Conservation (phyloP, 2,888 invertebrate genomes). For the Melitaea athalia region DNA sequence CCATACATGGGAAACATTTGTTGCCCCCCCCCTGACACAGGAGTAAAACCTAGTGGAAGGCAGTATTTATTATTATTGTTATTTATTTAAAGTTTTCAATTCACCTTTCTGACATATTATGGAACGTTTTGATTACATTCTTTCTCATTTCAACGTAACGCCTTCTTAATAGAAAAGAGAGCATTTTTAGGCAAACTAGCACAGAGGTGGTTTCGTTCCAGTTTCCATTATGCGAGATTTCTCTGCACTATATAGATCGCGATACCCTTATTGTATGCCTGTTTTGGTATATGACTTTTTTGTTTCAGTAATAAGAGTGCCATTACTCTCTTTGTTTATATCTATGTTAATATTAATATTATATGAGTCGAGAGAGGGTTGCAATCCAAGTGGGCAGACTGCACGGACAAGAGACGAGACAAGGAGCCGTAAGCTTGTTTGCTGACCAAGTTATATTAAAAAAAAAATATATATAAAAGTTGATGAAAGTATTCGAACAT, state of each 20-base stretch:
- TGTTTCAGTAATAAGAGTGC: background rate
- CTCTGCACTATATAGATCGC: conserved; percentile 31
- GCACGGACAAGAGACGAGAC: too few species aligned
- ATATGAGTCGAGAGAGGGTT: too few species aligned
- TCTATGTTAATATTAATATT: background rate
- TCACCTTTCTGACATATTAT: background rate
- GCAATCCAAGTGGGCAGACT: too few species aligned
- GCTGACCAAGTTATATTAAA: too few species aligned
- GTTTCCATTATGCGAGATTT: conserved; percentile 32
- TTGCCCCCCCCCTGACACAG: too few species aligned
- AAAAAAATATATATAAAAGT: too few species aligned
- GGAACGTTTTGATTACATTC: background rate
- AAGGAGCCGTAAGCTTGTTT: too few species aligned
- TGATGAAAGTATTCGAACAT: too few species aligned
- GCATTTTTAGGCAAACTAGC: conserved; percentile 33
- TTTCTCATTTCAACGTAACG: background rate
- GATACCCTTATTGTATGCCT: conserved; percentile 35
- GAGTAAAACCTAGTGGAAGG: too few species aligned
- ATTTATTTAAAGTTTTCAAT: too few species aligned
- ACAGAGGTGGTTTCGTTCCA: conserved; percentile 32
- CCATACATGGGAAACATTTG: too few species aligned
- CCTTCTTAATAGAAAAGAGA: conserved; percentile 7
- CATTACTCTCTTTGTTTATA: background rate
- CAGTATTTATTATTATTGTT: too few species aligned
- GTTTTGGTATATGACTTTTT: conserved; percentile 24